These are phyloP conservation scores for Apotomis capreana DNA, from an alignment of 2,888 invertebrate species.

Conservation along the genomic window DNA sequence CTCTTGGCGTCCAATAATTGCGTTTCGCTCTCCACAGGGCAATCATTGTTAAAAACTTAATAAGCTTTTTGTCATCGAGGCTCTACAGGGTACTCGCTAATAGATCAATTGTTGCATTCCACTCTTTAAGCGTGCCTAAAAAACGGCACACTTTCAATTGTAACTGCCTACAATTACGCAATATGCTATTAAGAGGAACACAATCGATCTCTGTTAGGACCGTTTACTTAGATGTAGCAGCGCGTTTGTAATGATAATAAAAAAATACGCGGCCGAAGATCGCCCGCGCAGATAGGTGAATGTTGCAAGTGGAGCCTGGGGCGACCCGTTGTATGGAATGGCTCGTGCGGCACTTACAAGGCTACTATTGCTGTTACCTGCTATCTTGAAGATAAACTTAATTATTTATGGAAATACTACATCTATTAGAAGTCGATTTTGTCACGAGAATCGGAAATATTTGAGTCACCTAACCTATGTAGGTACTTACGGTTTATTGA, in stretches of 20 bases:
- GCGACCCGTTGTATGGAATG: slow-evolving; percentile 55
- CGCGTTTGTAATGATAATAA: slow-evolving; percentile 61
- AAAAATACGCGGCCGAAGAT: slow-evolving; percentile 59
- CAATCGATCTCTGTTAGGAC: slow-evolving; percentile 63
- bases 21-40: slow-evolving; percentile 37
- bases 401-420: slow-evolving; percentile 40
- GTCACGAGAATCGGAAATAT: neutral
- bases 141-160: slow-evolving; percentile 64
- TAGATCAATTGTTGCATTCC: slow-evolving; percentile 43
- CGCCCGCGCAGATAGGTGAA: slow-evolving; percentile 57
- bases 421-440: slow-evolving; percentile 17
- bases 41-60: slow-evolving; percentile 43
- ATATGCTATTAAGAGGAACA: slow-evolving; percentile 70
- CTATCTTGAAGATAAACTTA: slow-evolving; percentile 39
- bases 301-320: slow-evolving; percentile 64
- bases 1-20: slow-evolving; percentile 33
- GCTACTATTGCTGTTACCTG: slow-evolving; percentile 54
- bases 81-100: slow-evolving; percentile 38
- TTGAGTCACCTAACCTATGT: neutral
- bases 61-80: slow-evolving; percentile 42
- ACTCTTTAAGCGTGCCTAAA: slow-evolving; percentile 46
- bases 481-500: too few species aligned
- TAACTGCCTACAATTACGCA: slow-evolving; percentile 59
- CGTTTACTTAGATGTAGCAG: slow-evolving; percentile 68
- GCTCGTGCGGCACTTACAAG: slow-evolving; percentile 59